These are phyloP conservation scores for Hippocampus barbouri DNA, from an alignment of 2,113 vertebrate species.

Conservation along the genomic window DNA sequence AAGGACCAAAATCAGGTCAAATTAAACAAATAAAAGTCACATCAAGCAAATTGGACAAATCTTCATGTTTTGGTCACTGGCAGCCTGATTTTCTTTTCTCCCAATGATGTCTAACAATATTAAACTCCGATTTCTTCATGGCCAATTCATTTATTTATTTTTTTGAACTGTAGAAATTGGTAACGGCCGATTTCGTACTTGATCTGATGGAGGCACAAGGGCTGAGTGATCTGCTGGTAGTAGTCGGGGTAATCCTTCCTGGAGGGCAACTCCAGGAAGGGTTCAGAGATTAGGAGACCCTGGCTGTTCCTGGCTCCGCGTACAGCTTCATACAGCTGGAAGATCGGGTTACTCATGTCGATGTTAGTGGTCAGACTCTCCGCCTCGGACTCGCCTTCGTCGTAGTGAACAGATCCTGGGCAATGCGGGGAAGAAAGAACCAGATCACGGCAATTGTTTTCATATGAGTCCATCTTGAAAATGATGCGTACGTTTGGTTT, in stretches of 20 bases:
- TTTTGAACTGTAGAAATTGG: neutral
- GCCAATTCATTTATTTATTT: too few relatives aligned
- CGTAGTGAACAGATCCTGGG: constrained; percentile 80
- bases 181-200: constrained; percentile 76
- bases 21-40: neutral
- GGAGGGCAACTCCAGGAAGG: constrained; percentile 93
- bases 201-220: constrained; percentile 90
- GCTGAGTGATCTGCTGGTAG: constrained; percentile 92
- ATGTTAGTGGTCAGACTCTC: constrained; percentile 94
- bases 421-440: neutral
- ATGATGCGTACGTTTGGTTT: neutral
- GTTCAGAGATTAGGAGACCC: constrained; percentile 92
- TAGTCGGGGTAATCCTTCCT: constrained; percentile 98
- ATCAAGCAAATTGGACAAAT: too few relatives aligned
- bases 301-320: constrained; percentile 92
- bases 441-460: neutral
- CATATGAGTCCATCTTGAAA: neutral
- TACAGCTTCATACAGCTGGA: constrained; percentile 93
- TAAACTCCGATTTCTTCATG: neutral
- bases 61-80: neutral
- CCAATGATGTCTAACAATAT: neutral
- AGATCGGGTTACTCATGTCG: constrained; percentile 91
- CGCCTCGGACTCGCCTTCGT: constrained; percentile 92
- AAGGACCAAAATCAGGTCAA: neutral
- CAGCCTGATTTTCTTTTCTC: neutral